Base-by-base conservation (phyloP, 1,140 invertebrate species). In the Lordiphosa mommai region DNA sequence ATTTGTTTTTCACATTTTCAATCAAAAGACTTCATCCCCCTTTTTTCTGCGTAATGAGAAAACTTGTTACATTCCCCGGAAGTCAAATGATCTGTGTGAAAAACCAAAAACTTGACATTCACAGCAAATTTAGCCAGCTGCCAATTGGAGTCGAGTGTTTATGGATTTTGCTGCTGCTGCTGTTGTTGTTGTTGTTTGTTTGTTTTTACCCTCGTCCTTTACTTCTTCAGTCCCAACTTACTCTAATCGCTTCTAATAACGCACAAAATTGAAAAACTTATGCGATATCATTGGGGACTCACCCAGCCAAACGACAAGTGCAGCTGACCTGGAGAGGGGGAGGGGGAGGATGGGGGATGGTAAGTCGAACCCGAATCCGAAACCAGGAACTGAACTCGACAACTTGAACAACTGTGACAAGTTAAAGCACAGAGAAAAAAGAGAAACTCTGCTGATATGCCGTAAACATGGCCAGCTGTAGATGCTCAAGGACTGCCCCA, bases 231-330 rank as follows among this genome's bases (percentile, higher is more conserved):
- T 27, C 23, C 52, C 29, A 36, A 46, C 46, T 44, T 53, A 52
- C 76, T 79, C 82, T 86, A 86, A 86, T 86, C 82, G 76, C 76
- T 86, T 77, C 82, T 86, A 86, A 86, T 86, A 86, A 86, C 68
- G 77, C 77, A 86, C 76, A 82, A 86, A 86, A 86, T 84, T 84
- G 82, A 86, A 86, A 86, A 86, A 86, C 82, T 86, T 86, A 73
- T 86, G 74, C 82, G 72, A 82, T 82, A 82, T 84, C 77, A 84
- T 76, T 65, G 72, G 77, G 72, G 72, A 84, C 52, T 72, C 66
- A 59, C 41, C 67, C 49, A 49, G 72, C 52, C 55, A 70, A 58
- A 82, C 76, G 61, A 82, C 76, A 82, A 82, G 57, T 79, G 74
- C 74, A 79, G 74, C 76, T 59, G 70, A 33, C 57, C 46, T 33